Evolutionary conservation across 2,113 vertebrate species (phyloP).

Genomic region (Agapornis roseicollis): DNA sequence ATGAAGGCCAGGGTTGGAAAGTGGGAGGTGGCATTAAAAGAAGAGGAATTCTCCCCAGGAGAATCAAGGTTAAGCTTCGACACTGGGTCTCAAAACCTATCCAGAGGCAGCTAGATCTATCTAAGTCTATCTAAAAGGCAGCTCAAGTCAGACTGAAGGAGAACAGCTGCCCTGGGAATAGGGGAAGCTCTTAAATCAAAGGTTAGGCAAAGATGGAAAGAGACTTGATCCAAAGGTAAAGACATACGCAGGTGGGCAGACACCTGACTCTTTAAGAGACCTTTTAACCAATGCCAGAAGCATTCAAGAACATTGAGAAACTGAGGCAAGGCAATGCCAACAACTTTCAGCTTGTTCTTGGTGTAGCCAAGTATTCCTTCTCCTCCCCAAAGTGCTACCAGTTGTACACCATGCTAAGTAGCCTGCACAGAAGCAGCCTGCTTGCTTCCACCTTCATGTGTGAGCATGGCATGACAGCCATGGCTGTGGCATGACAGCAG

Average conservation of each 20-base stretch:
- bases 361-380: neutral
- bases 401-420: neutral
- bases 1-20: neutral
- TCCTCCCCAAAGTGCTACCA: neutral
- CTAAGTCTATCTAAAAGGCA: neutral
- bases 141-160: neutral
- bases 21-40: neutral
- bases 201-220: neutral
- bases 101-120: neutral
- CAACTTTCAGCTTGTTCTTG: neutral
- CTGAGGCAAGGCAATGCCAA: neutral
- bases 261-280: neutral
- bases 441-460: neutral
- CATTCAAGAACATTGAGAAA: neutral
- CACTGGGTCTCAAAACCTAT: neutral
- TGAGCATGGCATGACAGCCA: neutral
- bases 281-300: neutral
- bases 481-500: rapidly evolving
- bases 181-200: neutral
- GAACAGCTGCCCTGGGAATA: neutral
- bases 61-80: neutral
- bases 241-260: neutral
- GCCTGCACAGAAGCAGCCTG: neutral
- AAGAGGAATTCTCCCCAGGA: neutral
- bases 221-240: neutral